A percentile compares a stretch with the other conserved stretches of the same genome.
Conservation (phyloP, 2,113 vertebrate species). For the Smithornis capensis region DNA sequence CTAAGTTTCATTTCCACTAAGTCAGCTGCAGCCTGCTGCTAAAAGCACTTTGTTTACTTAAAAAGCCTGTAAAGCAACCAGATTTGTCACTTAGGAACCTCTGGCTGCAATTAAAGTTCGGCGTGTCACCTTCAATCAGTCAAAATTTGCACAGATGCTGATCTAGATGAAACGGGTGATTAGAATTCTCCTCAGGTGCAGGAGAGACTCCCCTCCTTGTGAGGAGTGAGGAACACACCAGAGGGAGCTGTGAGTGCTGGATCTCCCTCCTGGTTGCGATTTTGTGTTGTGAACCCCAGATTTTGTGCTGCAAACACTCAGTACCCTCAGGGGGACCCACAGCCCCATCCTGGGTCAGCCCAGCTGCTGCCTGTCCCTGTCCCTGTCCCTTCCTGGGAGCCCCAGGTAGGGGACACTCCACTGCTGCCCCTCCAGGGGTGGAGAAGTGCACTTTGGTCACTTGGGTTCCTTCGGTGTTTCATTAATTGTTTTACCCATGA, state of each 20-base stretch:
- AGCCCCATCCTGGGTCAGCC: background rate
- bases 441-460: background rate
- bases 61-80: background rate
- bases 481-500: background rate
- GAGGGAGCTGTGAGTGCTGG: background rate
- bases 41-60: conserved; percentile 1
- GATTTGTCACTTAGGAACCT: background rate
- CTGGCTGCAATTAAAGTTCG: conserved; percentile 4
- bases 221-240: fast-evolving
- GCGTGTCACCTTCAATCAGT: background rate
- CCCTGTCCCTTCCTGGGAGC: background rate
- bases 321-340: background rate
- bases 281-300: background rate
- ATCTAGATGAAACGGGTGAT: background rate
- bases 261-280: background rate
- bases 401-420: fast-evolving
- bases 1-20: background rate
- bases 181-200: background rate
- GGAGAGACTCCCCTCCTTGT: fast-evolving
- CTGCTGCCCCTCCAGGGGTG: background rate
- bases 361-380: background rate
- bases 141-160: background rate
- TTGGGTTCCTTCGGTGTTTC: fast-evolving
- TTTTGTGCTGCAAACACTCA: no score
- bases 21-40: background rate